Evolutionary conservation across 2,888 invertebrate genomes (phyloP).

Genomic region (Tetragnatha montana): DNA sequence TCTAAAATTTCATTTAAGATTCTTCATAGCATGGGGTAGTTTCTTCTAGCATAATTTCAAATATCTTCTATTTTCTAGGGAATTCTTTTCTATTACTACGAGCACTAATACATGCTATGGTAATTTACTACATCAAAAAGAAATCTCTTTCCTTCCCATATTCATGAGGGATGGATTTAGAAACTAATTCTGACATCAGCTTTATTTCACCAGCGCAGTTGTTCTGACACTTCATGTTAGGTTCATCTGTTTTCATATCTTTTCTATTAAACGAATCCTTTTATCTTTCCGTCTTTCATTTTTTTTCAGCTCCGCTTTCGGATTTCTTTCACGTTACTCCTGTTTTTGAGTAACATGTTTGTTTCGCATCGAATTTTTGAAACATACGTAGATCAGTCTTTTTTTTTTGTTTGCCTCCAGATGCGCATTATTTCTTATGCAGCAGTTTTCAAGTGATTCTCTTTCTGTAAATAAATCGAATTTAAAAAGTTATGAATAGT

Average conservation of each 20-base stretch:
- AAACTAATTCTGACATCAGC: constrained; percentile 32
- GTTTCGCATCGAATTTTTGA: constrained; percentile 16
- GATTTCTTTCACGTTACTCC: background rate
- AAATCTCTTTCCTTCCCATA: background rate
- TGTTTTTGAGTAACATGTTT: background rate
- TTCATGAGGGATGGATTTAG: constrained; percentile 13
- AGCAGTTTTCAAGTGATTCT: background rate
- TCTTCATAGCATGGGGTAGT: too few relatives aligned
- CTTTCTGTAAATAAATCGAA: too few relatives aligned
- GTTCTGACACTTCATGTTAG: constrained; percentile 35
- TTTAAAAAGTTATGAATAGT: too few relatives aligned
- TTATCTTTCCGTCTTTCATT: constrained; percentile 1
- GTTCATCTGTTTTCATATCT: constrained; percentile 32
- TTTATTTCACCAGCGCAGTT: constrained; percentile 8
- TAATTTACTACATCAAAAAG: constrained; percentile 3
- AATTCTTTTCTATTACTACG: background rate
- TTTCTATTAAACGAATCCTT: constrained; percentile 3
- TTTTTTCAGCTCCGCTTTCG: background rate
- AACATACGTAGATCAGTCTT: background rate
- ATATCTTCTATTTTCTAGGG: too few relatives aligned
- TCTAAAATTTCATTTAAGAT: too few relatives aligned
- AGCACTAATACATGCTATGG: background rate
- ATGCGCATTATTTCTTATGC: background rate
- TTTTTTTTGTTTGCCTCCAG: background rate
- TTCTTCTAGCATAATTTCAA: too few relatives aligned